Evolutionary conservation across 2,888 invertebrate genomes (phyloP), one percentile per base, ranked within the genome.

Genomic region (Ectemnius continuus): DNA sequence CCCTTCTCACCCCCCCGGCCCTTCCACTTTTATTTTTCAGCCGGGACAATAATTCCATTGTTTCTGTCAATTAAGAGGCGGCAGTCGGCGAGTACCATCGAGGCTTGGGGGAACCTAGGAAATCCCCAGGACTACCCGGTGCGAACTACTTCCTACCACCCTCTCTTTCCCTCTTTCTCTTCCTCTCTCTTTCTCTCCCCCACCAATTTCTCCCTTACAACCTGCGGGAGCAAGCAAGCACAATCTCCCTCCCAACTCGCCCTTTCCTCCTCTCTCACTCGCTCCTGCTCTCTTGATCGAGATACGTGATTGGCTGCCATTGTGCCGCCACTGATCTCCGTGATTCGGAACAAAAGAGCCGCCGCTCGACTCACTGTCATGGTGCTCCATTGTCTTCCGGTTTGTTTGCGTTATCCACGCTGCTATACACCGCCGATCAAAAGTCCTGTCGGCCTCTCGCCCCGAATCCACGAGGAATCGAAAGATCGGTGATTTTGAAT

Each of bases 301-400:
- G 78, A 75, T 70, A 79, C 70, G 70, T 82, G 85, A 86, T 86
- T 86, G 86, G 84, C 84, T 73, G 78, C 79, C 73, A 86, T 85
- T 86, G 85, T 82, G 61, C 82, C 69, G 60, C 69, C 72, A 61
- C 70, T 73, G 79, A 82, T 86, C 84, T 81, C 82, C 74, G 70
- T 81, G 80, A 77, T 84, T 78, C 62, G 36, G 72, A 78, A 87
- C 87, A 86, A 86, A 85, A 80, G 81, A 62, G 47, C 57, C 68
- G 67, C 73, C 76, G 80, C 52, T 70, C 67, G 78, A 63, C 67
- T 59, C 72, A 63, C 81, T 78, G 82, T 82, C 83, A 81, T 68
- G 75, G 78, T 80, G 77, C 66, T 62, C 79, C 68, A 84, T 87
- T 85, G 87, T 87, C 84, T 83, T 82, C 73, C 76, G 72, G 78